Conservation (phyloP, 1,140 invertebrate genomes). For the Caenorhabditis brenneri region DNA sequence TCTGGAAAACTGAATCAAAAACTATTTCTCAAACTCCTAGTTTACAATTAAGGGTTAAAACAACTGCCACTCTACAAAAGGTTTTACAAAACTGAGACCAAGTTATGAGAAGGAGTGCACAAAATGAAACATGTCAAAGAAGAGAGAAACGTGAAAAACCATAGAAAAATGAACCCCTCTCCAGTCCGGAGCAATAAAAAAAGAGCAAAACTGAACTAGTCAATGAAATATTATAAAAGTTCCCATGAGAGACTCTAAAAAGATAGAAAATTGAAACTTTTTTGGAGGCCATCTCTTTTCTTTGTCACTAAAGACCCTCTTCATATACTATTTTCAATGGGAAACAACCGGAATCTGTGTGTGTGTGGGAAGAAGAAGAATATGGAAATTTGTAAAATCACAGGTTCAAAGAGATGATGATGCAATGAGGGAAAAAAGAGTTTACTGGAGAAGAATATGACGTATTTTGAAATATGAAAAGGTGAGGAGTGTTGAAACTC, state of each 20-base stretch:
- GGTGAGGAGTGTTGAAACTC: conserved; percentile 7
- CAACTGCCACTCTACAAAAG: too few relatives aligned
- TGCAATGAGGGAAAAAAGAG: background rate
- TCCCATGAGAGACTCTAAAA: background rate
- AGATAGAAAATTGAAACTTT: conserved; percentile 6
- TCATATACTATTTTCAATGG: conserved; percentile 27
- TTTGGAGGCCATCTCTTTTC: too few relatives aligned
- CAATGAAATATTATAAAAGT: conserved; percentile 8
- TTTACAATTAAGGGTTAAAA: too few relatives aligned
- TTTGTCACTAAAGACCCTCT: background rate
- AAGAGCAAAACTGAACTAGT: background rate
- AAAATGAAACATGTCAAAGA: too few relatives aligned
- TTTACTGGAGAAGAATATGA: too few relatives aligned
- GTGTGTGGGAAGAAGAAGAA: conserved; percentile 11
- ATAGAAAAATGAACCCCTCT: background rate
- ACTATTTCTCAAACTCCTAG: too few relatives aligned
- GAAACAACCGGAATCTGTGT: conserved; percentile 39
- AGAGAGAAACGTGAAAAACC: background rate
- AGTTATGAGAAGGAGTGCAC: too few relatives aligned
- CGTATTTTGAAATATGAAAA: background rate
- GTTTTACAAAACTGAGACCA: too few relatives aligned
- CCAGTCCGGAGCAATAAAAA: background rate
- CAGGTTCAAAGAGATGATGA: background rate
- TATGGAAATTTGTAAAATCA: background rate
- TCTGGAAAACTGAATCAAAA: too few relatives aligned